These are phyloP conservation scores for Andricus quercusramuli DNA, from an alignment of 2,888 invertebrate genomes.

Conservation along the genomic window DNA sequence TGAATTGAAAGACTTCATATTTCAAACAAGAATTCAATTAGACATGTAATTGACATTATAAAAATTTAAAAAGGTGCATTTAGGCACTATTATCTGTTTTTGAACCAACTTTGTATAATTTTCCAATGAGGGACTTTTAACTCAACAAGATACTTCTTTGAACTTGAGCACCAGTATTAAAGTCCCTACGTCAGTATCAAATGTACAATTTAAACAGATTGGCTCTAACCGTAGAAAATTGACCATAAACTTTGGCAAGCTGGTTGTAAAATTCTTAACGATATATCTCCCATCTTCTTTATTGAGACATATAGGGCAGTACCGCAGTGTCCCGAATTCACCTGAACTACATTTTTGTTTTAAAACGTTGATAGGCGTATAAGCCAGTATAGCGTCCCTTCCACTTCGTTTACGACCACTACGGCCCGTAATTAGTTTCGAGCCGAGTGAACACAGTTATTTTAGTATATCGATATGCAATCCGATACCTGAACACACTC, in stretches of 20 bases:
- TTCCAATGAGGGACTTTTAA: not conserved
- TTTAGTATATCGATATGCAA: conserved; percentile 3
- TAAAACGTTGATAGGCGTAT: conserved; percentile 5
- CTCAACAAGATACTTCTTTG: not conserved
- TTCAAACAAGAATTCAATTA: no score
- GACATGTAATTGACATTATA: no score
- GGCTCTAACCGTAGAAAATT: conserved; percentile 10
- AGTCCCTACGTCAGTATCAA: not conserved
- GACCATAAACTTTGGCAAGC: conserved; percentile 7
- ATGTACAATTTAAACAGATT: conserved; percentile 13
- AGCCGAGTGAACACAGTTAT: conserved; percentile 20
- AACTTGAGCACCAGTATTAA: not conserved
- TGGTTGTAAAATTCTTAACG: conserved; percentile 28
- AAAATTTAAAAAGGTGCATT: no score
- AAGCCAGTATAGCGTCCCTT: not conserved
- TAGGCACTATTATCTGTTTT: no score
- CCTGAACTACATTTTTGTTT: conserved; percentile 14
- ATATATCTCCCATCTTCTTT: conserved; percentile 21
- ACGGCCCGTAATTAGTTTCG: conserved; percentile 18
- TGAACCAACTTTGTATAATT: not conserved
- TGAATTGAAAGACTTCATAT: not conserved
- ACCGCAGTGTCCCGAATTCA: conserved; percentile 16
- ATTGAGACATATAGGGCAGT: not conserved
- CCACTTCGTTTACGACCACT: conserved; percentile 25
- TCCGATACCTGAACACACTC: conserved; percentile 15